Conservation (phyloP, 2,888 invertebrate species). For the Polia nebulosa region DNA sequence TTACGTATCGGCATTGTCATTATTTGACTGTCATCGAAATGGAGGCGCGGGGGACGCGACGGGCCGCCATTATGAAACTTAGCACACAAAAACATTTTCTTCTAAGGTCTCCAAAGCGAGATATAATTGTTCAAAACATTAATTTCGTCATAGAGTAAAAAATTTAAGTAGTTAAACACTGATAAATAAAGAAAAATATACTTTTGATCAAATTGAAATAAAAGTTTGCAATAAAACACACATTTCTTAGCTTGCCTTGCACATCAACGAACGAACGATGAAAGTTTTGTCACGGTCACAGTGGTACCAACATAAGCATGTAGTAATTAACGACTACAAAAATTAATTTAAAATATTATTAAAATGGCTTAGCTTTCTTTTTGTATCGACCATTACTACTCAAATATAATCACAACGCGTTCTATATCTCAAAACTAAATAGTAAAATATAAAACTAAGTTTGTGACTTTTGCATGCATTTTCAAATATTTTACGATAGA, state of each 20-base stretch:
- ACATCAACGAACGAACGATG: constrained; percentile 81
- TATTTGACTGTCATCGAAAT: constrained; percentile 92
- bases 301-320: constrained; percentile 74
- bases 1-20: constrained; percentile 89
- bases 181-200: constrained; percentile 62
- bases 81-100: constrained; percentile 89
- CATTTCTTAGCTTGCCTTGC: constrained; percentile 77
- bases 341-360: constrained; percentile 19
- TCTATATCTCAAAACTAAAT: background rate
- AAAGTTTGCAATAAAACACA: constrained; percentile 73
- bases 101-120: constrained; percentile 61
- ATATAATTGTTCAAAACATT: constrained; percentile 55
- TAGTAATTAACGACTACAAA: constrained; percentile 50
- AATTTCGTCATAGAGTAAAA: constrained; percentile 33
- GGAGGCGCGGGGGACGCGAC: constrained; percentile 93
- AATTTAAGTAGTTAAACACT: constrained; percentile 43
- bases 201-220: constrained; percentile 54
- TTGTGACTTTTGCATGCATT: background rate
- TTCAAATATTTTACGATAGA: constrained; percentile 56
- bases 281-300: constrained; percentile 84
- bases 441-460: background rate
- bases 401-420: background rate
- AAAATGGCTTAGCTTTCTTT: background rate
- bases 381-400: background rate
- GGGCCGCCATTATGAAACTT: constrained; percentile 92